These are phyloP conservation scores for Cenopis cana DNA, from an alignment of 2,888 invertebrate species.

Conservation along the genomic window DNA sequence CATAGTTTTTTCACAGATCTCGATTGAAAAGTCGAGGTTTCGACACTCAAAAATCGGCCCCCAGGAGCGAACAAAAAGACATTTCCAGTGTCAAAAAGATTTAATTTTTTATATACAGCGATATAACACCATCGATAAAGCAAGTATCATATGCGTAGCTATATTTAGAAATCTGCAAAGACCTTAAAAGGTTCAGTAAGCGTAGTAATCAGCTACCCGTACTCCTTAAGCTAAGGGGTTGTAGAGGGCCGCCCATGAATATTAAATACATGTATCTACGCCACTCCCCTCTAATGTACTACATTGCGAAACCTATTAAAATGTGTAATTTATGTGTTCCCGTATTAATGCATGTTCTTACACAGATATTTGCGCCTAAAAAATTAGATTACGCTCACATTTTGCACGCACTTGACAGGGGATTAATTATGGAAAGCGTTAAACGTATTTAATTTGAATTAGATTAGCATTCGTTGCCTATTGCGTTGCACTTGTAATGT, in stretches of 20 bases:
- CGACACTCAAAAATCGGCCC: no score
- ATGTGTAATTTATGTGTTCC: constrained; percentile 45
- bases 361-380: constrained; percentile 31
- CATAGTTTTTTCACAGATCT: no score
- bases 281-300: constrained; percentile 44
- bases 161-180: constrained; percentile 11
- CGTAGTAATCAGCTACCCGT: constrained; percentile 34
- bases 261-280: constrained; percentile 46
- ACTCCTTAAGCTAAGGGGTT: constrained; percentile 38
- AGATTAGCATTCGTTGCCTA: neutral
- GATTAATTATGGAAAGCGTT: neutral
- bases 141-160: neutral
- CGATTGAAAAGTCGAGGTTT: no score
- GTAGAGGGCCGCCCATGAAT: constrained; percentile 45
- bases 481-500: neutral
- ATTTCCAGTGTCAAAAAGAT: no score
- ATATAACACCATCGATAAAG: neutral
- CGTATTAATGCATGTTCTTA: constrained; percentile 40
- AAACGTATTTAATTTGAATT: neutral
- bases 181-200: constrained; percentile 34
- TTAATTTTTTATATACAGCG: neutral
- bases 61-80: no score
- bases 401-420: constrained; percentile 13
- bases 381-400: constrained; percentile 26
- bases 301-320: constrained; percentile 46